Conservation (phyloP, 30 jellyfish, hydroid and myxozoan species). For the Morbakka virulenta region DNA sequence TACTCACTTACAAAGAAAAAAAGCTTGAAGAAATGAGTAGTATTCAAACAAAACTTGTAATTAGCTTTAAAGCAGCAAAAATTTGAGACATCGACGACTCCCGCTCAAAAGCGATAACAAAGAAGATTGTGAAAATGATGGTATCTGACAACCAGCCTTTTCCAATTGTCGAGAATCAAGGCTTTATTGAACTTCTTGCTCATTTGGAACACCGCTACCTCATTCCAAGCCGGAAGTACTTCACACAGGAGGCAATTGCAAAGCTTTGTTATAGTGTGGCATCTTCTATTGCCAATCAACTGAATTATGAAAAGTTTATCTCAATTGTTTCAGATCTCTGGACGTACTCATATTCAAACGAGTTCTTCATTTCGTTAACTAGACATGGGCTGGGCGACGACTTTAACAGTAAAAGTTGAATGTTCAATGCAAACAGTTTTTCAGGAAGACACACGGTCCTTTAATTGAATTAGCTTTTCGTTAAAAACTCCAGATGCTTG, state of each 20-base stretch:
- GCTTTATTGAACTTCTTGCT: constrained; percentile 44
- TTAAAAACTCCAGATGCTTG: constrained; percentile 58
- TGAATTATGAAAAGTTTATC: constrained; percentile 43
- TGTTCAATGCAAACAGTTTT: constrained; percentile 46
- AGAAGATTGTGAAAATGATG: constrained; percentile 43
- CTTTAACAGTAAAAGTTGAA: constrained; percentile 41
- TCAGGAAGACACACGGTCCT: too few species aligned
- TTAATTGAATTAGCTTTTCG: too few species aligned
- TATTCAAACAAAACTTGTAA: constrained; percentile 23
- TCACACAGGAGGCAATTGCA: constrained; percentile 35
- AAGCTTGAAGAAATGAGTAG: constrained; percentile 27
- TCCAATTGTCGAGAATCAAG: constrained; percentile 47
- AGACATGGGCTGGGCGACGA: constrained; percentile 60
- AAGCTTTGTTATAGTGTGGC: constrained; percentile 11
- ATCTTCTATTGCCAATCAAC: constrained; percentile 22
- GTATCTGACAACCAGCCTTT: constrained; percentile 66
- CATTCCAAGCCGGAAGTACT: constrained; percentile 43
- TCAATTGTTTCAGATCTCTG: constrained; percentile 59
- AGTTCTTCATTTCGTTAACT: constrained; percentile 52
- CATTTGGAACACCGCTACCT: constrained; percentile 55
- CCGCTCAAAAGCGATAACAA: constrained; percentile 25
- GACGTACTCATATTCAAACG: constrained; percentile 70
- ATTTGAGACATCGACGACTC: constrained; percentile 38
- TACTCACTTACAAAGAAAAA: constrained; percentile 21
- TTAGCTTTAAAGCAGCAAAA: constrained; percentile 13